Evolutionary conservation across 2,797 vertebrate genomes (phyloP).

Genomic region (Sebastes reedi): DNA sequence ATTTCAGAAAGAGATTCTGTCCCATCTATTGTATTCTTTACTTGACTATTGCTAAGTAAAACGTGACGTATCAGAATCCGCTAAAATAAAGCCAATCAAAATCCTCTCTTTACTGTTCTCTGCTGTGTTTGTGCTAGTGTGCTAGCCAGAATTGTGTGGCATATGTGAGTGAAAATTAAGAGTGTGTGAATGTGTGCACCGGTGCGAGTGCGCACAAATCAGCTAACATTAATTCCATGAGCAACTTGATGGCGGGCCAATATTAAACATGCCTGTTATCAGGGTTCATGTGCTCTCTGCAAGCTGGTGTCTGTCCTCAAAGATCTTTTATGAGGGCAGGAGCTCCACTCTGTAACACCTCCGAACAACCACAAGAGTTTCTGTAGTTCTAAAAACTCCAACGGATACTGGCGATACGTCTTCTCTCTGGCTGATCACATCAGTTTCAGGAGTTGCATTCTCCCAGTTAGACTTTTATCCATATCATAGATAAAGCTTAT

Average conservation of each 20-base stretch:
- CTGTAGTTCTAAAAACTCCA: slow-evolving; percentile 1
- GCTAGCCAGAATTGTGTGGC: neutral
- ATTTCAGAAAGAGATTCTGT: neutral
- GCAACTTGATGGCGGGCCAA: slow-evolving; percentile 11
- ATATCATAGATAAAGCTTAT: neutral
- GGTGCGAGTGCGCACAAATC: slow-evolving; percentile 21
- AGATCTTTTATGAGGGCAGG: neutral
- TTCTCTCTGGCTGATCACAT: neutral
- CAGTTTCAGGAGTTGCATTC: slow-evolving; percentile 1
- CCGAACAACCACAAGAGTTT: neutral
- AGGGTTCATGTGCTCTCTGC: neutral
- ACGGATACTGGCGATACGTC: neutral
- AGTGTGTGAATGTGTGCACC: neutral
- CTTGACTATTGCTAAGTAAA: neutral
- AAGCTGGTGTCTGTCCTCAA: neutral
- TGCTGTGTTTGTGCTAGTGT: neutral
- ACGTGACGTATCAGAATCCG: neutral
- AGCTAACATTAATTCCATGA: slow-evolving; percentile 12
- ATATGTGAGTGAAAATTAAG: neutral
- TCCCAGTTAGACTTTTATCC: neutral
- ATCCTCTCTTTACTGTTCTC: neutral
- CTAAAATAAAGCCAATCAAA: neutral
- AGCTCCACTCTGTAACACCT: slow-evolving; percentile 6
- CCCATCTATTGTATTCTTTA: neutral
- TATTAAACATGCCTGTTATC: slow-evolving; percentile 11